phyloP scores from a whole-genome alignment of 2,797 vertebrate species.

The Coregonus sp. region DNA sequence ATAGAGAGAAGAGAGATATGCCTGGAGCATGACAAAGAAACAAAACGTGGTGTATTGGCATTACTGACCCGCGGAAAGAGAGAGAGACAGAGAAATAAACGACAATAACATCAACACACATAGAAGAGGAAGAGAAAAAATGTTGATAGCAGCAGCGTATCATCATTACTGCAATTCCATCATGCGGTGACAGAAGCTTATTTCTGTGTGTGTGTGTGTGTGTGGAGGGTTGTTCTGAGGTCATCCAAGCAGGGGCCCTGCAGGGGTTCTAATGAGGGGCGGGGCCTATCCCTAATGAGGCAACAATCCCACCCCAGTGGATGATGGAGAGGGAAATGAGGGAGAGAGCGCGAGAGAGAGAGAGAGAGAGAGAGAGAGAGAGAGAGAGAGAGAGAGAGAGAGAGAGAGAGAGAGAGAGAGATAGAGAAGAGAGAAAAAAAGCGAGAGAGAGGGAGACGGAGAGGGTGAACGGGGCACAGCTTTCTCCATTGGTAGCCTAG shows the following conservation, averaged over 20 bases:
- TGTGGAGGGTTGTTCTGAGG: not conserved
- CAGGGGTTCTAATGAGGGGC: not conserved
- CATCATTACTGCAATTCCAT: constrained; percentile 1
- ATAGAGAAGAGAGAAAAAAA: constrained; percentile 3
- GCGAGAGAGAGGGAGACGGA: constrained; percentile 17
- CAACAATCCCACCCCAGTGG: not conserved
- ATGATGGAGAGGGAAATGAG: not conserved
- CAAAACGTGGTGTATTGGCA: not conserved
- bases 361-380: too few species aligned
- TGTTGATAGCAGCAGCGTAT: not conserved
- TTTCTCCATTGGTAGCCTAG: not conserved
- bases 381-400: not conserved
- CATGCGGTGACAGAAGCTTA: not conserved
- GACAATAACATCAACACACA: not conserved
- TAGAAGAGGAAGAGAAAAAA: not conserved
- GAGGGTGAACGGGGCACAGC: constrained; percentile 12
- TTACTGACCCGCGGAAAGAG: not conserved
- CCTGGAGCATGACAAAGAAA: not conserved
- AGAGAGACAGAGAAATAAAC: not conserved
- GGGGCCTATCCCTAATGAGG: not conserved
- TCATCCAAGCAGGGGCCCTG: not conserved
- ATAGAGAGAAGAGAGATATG: not conserved
- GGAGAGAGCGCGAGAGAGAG: not conserved
- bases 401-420: not conserved
- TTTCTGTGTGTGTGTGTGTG: not conserved